Conservation (phyloP, 2,888 invertebrate species). For the Campoletis raptor region DNA sequence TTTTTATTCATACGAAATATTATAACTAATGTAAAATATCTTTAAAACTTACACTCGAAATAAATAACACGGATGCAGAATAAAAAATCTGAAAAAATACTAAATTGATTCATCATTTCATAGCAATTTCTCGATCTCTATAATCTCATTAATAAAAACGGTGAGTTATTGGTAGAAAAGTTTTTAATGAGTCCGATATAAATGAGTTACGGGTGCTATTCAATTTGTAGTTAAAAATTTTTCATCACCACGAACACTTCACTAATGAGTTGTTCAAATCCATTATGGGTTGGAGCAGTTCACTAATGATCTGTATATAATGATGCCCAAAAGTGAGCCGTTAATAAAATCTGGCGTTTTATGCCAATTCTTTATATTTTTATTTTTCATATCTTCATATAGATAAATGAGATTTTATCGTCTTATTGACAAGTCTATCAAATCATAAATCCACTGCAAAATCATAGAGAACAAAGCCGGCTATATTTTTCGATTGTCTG, state of each 20-base stretch:
- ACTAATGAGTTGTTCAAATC: conserved; percentile 10
- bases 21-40: neutral
- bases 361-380: neutral
- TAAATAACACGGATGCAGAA: neutral
- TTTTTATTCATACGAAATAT: neutral
- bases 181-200: conserved; percentile 8
- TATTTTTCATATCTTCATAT: neutral
- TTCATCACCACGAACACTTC: neutral
- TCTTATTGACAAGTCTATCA: neutral
- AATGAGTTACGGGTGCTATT: conserved; percentile 4
- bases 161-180: neutral
- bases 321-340: conserved; percentile 1
- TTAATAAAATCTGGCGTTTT: neutral
- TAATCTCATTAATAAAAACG: neutral
- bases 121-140: neutral
- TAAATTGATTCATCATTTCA: neutral
- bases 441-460: neutral
- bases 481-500: no score
- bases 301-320: conserved; percentile 8
- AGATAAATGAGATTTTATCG: neutral
- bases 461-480: neutral
- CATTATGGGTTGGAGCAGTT: neutral
- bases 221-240: conserved; percentile 1
- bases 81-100: neutral
- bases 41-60: neutral